These are phyloP conservation scores for Epiblema foenella DNA, from an alignment of 2,888 invertebrate species.

Conservation along the genomic window DNA sequence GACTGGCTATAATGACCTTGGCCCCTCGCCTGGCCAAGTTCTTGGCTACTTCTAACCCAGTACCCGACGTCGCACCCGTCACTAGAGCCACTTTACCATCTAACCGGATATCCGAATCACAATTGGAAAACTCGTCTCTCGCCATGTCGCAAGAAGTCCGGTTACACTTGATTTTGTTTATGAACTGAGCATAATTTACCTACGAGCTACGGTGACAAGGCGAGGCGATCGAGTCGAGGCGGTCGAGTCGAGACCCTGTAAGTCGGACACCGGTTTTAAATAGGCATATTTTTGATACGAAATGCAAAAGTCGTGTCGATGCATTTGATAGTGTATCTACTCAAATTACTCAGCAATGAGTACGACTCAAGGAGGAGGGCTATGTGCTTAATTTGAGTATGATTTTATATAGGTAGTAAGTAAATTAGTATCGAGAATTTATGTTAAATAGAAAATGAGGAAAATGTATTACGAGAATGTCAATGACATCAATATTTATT, in stretches of 20 bases:
- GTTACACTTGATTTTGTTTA: background rate
- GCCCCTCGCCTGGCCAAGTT: constrained; percentile 81
- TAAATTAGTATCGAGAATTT: background rate
- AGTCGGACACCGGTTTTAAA: too few species aligned
- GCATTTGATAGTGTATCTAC: too few species aligned
- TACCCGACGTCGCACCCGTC: constrained; percentile 71
- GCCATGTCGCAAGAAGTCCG: constrained; percentile 48
- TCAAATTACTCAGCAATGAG: too few species aligned
- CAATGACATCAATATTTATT: background rate
- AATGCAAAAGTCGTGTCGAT: too few species aligned
- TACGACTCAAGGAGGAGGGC: too few species aligned
- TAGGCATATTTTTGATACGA: too few species aligned
- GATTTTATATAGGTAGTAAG: background rate
- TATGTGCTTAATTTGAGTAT: too few species aligned
- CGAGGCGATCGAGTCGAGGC: too few species aligned
- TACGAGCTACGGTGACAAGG: background rate
- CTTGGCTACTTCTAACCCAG: constrained; percentile 69
- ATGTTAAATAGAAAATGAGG: background rate
- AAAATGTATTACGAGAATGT: background rate
- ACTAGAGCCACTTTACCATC: constrained; percentile 72
- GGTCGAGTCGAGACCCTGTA: background rate
- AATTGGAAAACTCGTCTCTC: constrained; percentile 61
- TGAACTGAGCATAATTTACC: constrained; percentile 22
- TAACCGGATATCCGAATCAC: constrained; percentile 59
- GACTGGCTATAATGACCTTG: constrained; percentile 83